Conservation (phyloP, 2,888 invertebrate genomes). For the Odontocolon sp. region DNA sequence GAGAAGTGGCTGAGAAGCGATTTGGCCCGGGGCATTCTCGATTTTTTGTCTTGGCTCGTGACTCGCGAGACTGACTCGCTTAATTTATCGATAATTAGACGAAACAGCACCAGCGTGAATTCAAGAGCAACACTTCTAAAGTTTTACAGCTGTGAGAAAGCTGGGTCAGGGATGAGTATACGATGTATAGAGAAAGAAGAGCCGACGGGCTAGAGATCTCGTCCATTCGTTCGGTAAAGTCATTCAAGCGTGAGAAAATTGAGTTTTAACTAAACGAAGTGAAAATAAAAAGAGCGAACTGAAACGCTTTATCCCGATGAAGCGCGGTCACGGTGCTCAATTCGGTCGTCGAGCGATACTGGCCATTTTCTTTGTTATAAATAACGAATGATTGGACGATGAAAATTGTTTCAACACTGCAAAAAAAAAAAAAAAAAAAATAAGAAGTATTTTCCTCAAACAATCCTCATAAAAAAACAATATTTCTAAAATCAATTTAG, state of each 20-base stretch:
- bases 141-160: slow-evolving; percentile 33
- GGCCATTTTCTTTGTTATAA: no score
- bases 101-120: not conserved
- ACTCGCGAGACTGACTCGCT: slow-evolving; percentile 34
- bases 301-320: slow-evolving; percentile 27
- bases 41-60: not conserved
- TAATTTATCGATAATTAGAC: slow-evolving; percentile 21
- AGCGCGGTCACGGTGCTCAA: slow-evolving; percentile 8
- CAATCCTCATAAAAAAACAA: no score
- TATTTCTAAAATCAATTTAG: no score
- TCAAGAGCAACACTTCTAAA: not conserved
- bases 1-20: not conserved
- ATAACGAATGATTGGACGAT: no score
- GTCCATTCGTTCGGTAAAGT: slow-evolving; percentile 33
- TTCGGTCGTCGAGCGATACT: no score
- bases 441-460: no score
- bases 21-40: not conserved
- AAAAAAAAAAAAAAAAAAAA: no score
- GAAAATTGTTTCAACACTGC: no score
- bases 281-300: slow-evolving; percentile 13
- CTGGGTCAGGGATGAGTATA: slow-evolving; percentile 6
- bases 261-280: slow-evolving; percentile 33
- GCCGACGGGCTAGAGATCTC: slow-evolving; percentile 34
- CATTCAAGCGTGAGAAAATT: slow-evolving; percentile 27
- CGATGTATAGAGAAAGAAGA: slow-evolving; percentile 6